Base-by-base conservation (phyloP, 2,797 vertebrate genomes). In the Manis crassicaudata region DNA sequence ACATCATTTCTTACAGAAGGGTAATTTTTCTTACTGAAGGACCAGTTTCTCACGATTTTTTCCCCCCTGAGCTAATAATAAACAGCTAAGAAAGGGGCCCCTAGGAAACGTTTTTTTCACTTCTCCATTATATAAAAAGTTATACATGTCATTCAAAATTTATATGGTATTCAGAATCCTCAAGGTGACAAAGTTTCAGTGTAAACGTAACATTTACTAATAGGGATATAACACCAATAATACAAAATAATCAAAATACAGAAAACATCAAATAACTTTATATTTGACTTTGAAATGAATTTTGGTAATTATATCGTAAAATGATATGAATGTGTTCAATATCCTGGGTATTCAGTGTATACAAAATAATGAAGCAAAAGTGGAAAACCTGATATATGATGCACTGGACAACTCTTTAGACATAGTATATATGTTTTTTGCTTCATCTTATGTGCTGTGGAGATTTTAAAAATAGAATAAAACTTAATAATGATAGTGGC, bases 81-180 rank as follows among this genome's bases (percentile, higher is more conserved):
- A 91, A 65, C 14, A 89, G 35, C 60, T 70, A 50, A 83, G 76
- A 65, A 85, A 73, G 77, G 21, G 25, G 25, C 4, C 6, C 32
- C n/a, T 67, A 46, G 65, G 46, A 72, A 27, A 56, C 12, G 3
- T n/a, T 9, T 52, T 67, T 29, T 72, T 67, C 43, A 75, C 29
- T 83, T 96, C 58, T 1, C 20, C 18, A 6, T 72, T 94, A 72
- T 37, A 89, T 87, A 94, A 94, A 93, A 91, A 43, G 43, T 90
- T 43, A 81, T 14, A 77, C 12, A 29, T 65, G 50, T 52, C 63
- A 90, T 68, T 93, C 83, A 37, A 1, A 75, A 88, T 67, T 88
- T 40, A 68, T 25, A 0, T 43, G 60, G 17, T 56, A 76, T 50
- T 65, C 75, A 40, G 0, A 88, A 60, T 84, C 88, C 68, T 60